Conservation (phyloP, 2,113 vertebrate genomes). For the Pleuronectes platessa region DNA sequence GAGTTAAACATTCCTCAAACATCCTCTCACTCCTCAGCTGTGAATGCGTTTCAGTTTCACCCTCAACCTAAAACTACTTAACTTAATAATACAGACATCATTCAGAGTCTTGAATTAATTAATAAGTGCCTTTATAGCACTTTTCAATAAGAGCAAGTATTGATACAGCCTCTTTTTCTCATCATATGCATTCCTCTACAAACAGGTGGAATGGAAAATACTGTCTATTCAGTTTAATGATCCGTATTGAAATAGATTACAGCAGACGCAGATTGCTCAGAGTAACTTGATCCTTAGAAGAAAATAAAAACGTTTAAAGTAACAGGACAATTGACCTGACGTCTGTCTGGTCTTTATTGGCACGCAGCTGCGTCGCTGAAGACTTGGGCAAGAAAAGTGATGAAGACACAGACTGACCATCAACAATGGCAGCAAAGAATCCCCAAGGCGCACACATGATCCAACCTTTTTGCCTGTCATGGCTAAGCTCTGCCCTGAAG, state of each 20-base stretch:
- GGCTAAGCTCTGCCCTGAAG: background rate
- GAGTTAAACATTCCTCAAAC: conserved; percentile 25
- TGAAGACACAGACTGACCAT: conserved; percentile 27
- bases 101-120: conserved; percentile 26
- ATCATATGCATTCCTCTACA: conserved; percentile 36
- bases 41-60: conserved; percentile 14
- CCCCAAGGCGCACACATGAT: conserved; percentile 34
- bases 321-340: conserved; percentile 46
- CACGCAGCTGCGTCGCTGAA: conserved; percentile 28
- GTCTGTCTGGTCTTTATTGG: conserved; percentile 36
- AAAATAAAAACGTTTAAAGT: conserved; percentile 35
- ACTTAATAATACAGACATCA: conserved; percentile 18
- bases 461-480: conserved; percentile 4
- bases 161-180: conserved; percentile 38
- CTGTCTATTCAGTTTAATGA: conserved; percentile 51
- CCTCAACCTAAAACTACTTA: conserved; percentile 15
- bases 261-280: conserved; percentile 32
- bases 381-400: conserved; percentile 14
- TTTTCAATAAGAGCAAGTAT: conserved; percentile 38
- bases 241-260: conserved; percentile 56
- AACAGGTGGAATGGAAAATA: conserved; percentile 21
- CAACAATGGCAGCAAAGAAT: conserved; percentile 11
- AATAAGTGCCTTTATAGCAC: conserved; percentile 15
- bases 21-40: conserved; percentile 13
- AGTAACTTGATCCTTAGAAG: conserved; percentile 19